phyloP scores from a whole-genome alignment of 2,797 vertebrate species.

The Myotis daubentonii region DNA sequence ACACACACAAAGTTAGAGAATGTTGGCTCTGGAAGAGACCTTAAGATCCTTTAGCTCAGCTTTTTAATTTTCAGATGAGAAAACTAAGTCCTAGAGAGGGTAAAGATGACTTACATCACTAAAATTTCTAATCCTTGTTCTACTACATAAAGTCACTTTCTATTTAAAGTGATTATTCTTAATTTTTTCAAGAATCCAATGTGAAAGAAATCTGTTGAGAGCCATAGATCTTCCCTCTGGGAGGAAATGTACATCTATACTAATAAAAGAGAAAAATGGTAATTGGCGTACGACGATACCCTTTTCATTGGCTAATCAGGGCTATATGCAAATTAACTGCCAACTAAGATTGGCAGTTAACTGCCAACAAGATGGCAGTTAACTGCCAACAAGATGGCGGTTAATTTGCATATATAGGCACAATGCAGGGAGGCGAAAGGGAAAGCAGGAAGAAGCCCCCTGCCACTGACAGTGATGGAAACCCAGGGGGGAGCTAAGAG shows the following conservation, averaged over 20 bases:
- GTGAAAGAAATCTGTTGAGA: conserved; percentile 51
- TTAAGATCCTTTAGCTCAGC: background rate
- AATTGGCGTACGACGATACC: no score
- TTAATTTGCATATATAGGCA: no score
- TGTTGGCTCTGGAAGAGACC: background rate
- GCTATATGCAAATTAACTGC: no score
- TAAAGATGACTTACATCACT: background rate
- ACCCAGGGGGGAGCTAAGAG: no score
- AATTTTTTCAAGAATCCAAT: conserved; percentile 23
- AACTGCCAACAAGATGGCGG: no score
- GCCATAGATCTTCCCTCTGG: background rate
- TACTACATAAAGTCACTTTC: background rate
- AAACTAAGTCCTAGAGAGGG: conserved; percentile 3
- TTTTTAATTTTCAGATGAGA: conserved; percentile 38
- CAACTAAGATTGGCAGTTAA: no score
- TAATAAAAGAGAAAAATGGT: no score
- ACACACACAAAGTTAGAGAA: background rate
- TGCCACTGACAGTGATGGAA: no score
- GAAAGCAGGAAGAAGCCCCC: no score
- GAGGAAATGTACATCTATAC: background rate
- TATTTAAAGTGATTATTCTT: conserved; percentile 39
- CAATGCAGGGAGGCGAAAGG: no score
- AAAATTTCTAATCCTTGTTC: background rate
- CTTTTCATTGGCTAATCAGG: no score
- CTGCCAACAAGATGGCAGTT: no score